Conservation (phyloP, 2,113 vertebrate species). For the Lampris incognitus region DNA sequence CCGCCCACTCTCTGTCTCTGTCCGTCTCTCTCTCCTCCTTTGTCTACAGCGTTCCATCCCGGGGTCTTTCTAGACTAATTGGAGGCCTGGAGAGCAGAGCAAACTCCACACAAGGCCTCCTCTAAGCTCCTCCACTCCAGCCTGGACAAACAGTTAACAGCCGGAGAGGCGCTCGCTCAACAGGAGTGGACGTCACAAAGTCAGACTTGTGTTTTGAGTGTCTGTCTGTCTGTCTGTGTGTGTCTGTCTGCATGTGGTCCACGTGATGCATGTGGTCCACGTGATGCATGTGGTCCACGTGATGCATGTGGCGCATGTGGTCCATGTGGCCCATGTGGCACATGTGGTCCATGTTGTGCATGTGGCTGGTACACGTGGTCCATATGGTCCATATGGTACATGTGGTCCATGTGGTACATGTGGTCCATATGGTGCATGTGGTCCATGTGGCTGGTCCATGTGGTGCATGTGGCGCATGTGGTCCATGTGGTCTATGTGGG, state of each 20-base stretch:
- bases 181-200: slow-evolving; percentile 70
- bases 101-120: slow-evolving; percentile 62
- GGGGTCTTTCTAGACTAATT: slow-evolving; percentile 79
- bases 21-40: slow-evolving; percentile 57
- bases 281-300: no score
- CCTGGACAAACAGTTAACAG: slow-evolving; percentile 84
- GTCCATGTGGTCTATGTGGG: no score
- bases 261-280: no score
- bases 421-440: no score
- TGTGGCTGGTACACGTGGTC: no score
- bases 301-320: no score
- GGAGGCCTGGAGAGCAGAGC: slow-evolving; percentile 71
- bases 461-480: no score
- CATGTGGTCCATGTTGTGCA: no score
- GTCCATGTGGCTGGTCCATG: no score
- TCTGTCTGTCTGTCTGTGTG: slow-evolving; percentile 53
- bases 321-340: not conserved
- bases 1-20: slow-evolving; percentile 41
- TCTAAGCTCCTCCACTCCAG: slow-evolving; percentile 69
- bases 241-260: slow-evolving; percentile 60
- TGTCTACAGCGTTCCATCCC: slow-evolving; percentile 68
- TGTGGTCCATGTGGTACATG: no score
- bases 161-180: slow-evolving; percentile 59
- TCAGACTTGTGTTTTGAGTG: slow-evolving; percentile 67
- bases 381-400: no score